Conservation (phyloP, 2,797 vertebrate species). For the Macropus fuliginosus region DNA sequence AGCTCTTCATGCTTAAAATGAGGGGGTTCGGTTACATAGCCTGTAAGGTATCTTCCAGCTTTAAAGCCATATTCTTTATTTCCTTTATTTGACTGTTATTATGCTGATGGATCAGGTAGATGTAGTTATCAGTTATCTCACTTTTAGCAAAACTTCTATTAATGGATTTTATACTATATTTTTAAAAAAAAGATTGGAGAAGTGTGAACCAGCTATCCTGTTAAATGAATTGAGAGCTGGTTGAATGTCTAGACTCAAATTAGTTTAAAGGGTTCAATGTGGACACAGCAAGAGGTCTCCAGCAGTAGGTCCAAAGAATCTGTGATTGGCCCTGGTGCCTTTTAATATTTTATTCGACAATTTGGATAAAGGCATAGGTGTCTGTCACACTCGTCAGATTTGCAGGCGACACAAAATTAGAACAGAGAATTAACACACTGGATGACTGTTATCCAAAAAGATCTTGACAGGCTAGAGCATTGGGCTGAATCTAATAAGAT, state of each 20-base stretch:
- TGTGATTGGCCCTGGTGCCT: not conserved
- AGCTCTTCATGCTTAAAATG: not conserved
- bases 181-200: not conserved
- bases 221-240: not conserved
- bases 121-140: not conserved
- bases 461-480: not conserved
- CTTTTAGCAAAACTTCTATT: not conserved
- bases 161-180: not conserved
- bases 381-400: not conserved
- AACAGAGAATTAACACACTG: not conserved
- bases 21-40: too few species aligned
- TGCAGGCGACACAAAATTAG: not conserved
- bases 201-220: not conserved
- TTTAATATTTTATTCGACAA: not conserved
- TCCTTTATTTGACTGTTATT: not conserved
- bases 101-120: not conserved
- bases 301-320: not conserved
- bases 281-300: not conserved
- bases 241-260: not conserved
- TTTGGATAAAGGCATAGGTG: not conserved
- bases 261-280: not conserved
- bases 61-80: not conserved
- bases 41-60: too few species aligned
- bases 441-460: not conserved
- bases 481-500: not conserved